Conservation (phyloP, 1,140 invertebrate genomes). For the Drosophila parvula region DNA sequence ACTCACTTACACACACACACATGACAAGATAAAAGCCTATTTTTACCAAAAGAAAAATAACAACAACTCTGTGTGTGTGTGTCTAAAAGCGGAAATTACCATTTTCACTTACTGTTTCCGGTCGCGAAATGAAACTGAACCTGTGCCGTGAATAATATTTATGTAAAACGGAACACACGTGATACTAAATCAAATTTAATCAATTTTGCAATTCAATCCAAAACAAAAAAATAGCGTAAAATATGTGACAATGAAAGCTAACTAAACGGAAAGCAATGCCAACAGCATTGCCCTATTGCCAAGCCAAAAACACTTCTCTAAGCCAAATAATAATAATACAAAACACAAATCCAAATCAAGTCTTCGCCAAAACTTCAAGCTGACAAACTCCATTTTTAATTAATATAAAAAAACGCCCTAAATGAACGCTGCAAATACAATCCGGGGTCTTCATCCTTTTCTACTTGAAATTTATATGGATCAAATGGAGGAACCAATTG, state of each 20-base stretch:
- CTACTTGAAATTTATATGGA: not conserved
- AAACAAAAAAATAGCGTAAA: constrained; percentile 11
- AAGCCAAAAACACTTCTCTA: constrained; percentile 1
- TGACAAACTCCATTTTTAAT: constrained; percentile 15
- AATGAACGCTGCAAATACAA: constrained; percentile 9
- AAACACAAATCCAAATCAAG: constrained; percentile 14
- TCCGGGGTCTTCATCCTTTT: constrained; percentile 2
- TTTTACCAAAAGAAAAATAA: constrained; percentile 52
- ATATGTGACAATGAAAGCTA: constrained; percentile 19
- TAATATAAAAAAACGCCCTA: not conserved
- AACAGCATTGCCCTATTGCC: constrained; percentile 21
- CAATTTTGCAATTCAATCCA: not conserved
- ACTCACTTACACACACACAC: constrained; percentile 9
- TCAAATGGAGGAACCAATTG: constrained; percentile 15
- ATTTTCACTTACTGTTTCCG: constrained; percentile 80
- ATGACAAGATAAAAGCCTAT: constrained; percentile 43
- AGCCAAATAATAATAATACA: not conserved
- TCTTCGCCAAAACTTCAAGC: constrained; percentile 23
- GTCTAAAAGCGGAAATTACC: constrained; percentile 74
- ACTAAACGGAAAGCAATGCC: constrained; percentile 25
- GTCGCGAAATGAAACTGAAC: constrained; percentile 27
- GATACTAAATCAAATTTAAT: not conserved
- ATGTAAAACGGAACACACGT: not conserved
- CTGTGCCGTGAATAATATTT: not conserved
- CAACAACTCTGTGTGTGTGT: constrained; percentile 33